phyloP scores from a whole-genome alignment of 2,113 vertebrate species.

The Candoia aspera region DNA sequence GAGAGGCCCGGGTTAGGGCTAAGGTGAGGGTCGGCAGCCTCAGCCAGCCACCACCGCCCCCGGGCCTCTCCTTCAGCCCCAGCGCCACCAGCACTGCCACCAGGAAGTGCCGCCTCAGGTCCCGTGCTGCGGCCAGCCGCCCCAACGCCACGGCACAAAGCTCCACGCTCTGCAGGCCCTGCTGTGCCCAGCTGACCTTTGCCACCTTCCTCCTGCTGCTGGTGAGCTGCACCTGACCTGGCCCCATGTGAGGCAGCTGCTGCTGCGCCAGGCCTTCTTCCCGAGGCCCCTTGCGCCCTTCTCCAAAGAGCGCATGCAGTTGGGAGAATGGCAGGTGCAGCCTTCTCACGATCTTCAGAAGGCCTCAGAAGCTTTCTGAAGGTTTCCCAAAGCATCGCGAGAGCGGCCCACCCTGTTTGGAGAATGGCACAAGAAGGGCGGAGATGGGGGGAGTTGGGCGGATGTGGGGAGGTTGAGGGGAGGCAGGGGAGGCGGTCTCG shows the following conservation, averaged over 20 bases:
- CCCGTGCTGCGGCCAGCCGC: background rate
- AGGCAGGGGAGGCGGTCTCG: too few relatives aligned
- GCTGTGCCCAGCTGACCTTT: background rate
- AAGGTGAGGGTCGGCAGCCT: background rate
- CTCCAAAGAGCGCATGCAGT: background rate
- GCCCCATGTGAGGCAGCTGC: background rate
- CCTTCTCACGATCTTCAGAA: background rate
- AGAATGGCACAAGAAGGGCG: background rate
- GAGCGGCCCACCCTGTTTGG: background rate
- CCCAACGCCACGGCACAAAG: background rate
- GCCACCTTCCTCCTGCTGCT: background rate
- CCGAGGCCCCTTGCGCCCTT: background rate
- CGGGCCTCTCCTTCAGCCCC: too few relatives aligned
- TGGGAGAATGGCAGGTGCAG: background rate
- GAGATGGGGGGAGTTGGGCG: too few relatives aligned
- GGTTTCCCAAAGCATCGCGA: background rate
- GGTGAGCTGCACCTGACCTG: background rate
- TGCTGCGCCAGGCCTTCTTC: too few relatives aligned
- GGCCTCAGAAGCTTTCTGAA: background rate
- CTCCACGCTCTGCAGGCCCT: background rate
- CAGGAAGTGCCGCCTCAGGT: background rate
- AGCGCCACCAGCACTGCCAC: background rate
- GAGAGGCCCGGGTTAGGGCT: background rate
- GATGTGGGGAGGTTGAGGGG: too few relatives aligned
- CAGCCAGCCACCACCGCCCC: too few relatives aligned